These are phyloP conservation scores for Neomonachus schauinslandi DNA, from an alignment of 2,113 vertebrate genomes.

Conservation along the genomic window DNA sequence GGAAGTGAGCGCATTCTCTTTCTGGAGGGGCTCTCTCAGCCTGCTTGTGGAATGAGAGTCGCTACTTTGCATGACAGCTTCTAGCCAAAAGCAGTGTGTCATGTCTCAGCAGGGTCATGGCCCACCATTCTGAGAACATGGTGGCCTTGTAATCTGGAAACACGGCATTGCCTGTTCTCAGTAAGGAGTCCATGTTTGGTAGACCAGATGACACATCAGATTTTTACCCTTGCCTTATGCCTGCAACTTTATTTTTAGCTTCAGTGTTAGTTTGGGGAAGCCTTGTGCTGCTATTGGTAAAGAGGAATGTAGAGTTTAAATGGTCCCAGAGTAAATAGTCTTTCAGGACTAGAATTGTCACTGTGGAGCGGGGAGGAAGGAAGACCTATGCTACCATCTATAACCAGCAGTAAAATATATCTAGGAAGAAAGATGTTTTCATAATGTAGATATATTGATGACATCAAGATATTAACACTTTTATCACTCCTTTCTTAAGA, in stretches of 20 bases:
- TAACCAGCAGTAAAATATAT: background rate
- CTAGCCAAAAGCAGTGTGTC: background rate
- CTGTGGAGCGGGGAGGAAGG: background rate
- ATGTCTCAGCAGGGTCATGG: background rate
- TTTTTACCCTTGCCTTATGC: background rate
- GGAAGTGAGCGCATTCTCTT: background rate
- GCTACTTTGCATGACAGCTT: conserved; percentile 72
- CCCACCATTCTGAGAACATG: background rate
- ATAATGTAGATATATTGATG: background rate
- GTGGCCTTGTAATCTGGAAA: background rate
- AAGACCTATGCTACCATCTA: background rate
- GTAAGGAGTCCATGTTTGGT: background rate
- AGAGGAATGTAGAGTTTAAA: background rate
- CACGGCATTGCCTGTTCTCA: background rate
- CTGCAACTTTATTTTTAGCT: background rate
- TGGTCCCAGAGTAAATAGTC: background rate
- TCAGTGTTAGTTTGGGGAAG: background rate
- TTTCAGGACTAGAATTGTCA: background rate
- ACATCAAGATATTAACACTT: background rate
- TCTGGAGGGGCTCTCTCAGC: background rate
- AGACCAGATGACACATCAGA: background rate
- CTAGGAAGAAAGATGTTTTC: background rate
- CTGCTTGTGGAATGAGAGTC: conserved; percentile 1
- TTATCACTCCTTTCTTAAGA: background rate
- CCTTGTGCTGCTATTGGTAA: background rate